A percentile compares a stretch with the other conserved stretches of the same genome.
Evolutionary conservation across 2,888 invertebrate species (phyloP).

Genomic region (Drosophila macrospina): DNA sequence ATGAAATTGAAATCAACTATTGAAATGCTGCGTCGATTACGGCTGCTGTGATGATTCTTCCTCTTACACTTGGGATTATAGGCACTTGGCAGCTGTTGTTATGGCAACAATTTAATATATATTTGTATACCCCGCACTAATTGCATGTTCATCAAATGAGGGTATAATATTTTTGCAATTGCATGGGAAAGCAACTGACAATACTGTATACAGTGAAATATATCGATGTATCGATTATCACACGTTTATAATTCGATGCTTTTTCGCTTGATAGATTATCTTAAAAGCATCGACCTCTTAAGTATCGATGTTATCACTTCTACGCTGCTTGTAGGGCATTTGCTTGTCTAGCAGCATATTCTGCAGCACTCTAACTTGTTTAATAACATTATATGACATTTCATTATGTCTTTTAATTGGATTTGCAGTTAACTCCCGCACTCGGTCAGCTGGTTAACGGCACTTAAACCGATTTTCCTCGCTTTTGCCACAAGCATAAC

Average conservation of each 20-base stretch:
- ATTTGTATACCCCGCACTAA: constrained; percentile 6
- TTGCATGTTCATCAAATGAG: background rate
- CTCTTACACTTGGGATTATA: background rate
- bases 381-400: constrained; percentile 28
- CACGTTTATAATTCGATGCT: too few species aligned
- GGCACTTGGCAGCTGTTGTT: constrained; percentile 8
- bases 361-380: background rate
- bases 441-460: constrained; percentile 63
- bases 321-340: background rate
- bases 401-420: constrained; percentile 29
- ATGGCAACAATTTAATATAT: constrained; percentile 6
- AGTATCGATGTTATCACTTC: background rate
- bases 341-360: background rate
- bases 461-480: constrained; percentile 30
- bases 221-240: too few species aligned
- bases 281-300: background rate
- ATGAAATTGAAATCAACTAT: constrained; percentile 50
- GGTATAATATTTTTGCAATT: background rate
- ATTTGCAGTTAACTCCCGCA: constrained; percentile 35
- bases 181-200: background rate
- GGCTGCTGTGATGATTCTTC: constrained; percentile 6
- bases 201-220: background rate
- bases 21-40: constrained; percentile 24
- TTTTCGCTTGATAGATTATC: background rate
- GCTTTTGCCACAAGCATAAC: constrained; percentile 12